phyloP scores from a whole-genome alignment of 2,888 invertebrate species.

The Julus scanicus region DNA sequence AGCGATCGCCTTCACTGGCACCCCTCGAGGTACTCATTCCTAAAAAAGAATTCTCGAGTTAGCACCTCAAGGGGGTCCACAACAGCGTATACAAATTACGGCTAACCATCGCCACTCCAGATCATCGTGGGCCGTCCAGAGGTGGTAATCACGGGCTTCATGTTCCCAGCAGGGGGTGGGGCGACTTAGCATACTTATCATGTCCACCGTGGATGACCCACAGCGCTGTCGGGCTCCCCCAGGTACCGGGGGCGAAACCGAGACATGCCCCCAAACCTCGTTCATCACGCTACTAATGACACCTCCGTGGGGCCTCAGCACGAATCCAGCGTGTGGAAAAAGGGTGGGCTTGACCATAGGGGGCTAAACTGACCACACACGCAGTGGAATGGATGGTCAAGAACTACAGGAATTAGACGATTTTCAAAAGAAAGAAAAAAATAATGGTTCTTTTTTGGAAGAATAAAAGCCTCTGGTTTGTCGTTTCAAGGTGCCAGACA shows the following conservation, averaged over 20 bases:
- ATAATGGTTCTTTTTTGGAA: not conserved
- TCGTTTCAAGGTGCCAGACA: too few relatives aligned
- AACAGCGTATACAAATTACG: not conserved
- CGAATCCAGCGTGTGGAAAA: slow-evolving; percentile 7
- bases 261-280: slow-evolving; percentile 36
- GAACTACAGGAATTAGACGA: too few relatives aligned
- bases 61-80: slow-evolving; percentile 8
- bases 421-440: too few relatives aligned
- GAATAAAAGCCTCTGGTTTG: too few relatives aligned
- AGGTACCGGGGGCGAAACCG: slow-evolving; percentile 44
- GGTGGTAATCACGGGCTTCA: slow-evolving; percentile 47
- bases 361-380: slow-evolving; percentile 23
- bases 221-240: slow-evolving; percentile 26
- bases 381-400: not conserved
- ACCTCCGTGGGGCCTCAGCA: slow-evolving; percentile 12
- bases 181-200: slow-evolving; percentile 40
- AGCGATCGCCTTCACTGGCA: not conserved
- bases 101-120: slow-evolving; percentile 59
- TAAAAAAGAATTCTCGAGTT: not conserved
- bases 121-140: not conserved
- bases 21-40: not conserved
- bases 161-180: slow-evolving; percentile 52
- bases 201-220: slow-evolving; percentile 44
- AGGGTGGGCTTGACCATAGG: slow-evolving; percentile 7
- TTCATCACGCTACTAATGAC: slow-evolving; percentile 27